Evolutionary conservation across 2,797 vertebrate genomes (phyloP), one percentile per base, ranked within the genome.

Genomic region (Cuniculus paca): DNA sequence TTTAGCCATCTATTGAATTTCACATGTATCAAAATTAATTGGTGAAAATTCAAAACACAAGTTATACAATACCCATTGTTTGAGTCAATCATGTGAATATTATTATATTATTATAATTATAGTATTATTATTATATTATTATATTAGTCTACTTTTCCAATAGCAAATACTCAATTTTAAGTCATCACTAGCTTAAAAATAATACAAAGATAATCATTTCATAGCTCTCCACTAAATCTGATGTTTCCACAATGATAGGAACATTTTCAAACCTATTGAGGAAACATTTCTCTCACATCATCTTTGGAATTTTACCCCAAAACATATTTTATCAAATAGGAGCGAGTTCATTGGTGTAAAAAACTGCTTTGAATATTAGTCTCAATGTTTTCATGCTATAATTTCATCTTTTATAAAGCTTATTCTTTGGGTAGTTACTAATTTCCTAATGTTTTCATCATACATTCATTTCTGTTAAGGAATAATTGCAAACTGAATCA

Each of bases 281-380:
- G 5, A 61, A 83, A 70, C 75, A 60, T 84, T 75, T 74, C 17
- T 39, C 9, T 88, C 12, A 81, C 1, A 6, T 74, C 19, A 6
- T 86, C 14, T 60, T 96, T 83, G 45, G 75, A 87, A 92, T 88
- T 90, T 88, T 92, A 24, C 22, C 26, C 24, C 13, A 84, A 79
- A 90, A 1, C 16, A 54, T 56, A 1, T 89, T 90, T 95, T 31
- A 81, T 54, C 39, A 88, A 90, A 95, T 92, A 52, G 11, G 12
- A 74, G 12, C 48, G 3, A 22, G 2, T 65, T 93, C 84, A 70
- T 0, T 36, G 17, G 2, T 61, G 90, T 86, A 82, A 91, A 74
- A 36, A 79, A 74, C n/a, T 65, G 24, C 39, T 88, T 95, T 92
- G 24, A 94, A 96, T 45, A 82, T 85, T 79, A 22, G 20, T 63